phyloP scores from a whole-genome alignment of 1,140 invertebrate species.

The Tetramorium parvispinum region DNA sequence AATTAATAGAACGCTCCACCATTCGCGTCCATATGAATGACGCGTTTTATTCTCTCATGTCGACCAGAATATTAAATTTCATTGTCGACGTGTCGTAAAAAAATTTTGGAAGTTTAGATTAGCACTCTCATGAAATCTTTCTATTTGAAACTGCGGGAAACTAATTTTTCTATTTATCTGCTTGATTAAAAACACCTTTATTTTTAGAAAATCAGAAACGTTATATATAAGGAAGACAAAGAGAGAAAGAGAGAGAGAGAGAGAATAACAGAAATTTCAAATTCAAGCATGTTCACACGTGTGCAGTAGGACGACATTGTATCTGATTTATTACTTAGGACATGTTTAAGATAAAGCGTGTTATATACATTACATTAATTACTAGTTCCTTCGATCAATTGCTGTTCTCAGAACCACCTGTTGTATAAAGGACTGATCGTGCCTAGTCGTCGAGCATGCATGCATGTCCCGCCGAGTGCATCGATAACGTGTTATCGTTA shows the following conservation, averaged over 20 bases:
- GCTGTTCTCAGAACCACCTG: slow-evolving; percentile 51
- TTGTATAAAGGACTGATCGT: slow-evolving; percentile 53
- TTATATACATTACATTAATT: slow-evolving; percentile 56
- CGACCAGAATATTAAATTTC: background rate
- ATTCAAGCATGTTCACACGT: background rate
- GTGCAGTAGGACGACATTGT: background rate
- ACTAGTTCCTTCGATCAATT: slow-evolving; percentile 52
- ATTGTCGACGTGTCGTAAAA: background rate
- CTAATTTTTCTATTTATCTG: slow-evolving; percentile 4
- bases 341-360: slow-evolving; percentile 41
- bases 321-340: slow-evolving; percentile 40
- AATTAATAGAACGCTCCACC: slow-evolving; percentile 30
- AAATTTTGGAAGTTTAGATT: background rate
- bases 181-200: background rate
- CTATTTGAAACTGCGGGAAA: background rate
- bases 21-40: slow-evolving; percentile 3
- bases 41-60: slow-evolving; percentile 17
- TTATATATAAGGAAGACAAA: background rate
- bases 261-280: too few species aligned
- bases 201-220: background rate
- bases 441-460: slow-evolving; percentile 18
- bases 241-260: background rate
- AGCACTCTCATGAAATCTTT: background rate
- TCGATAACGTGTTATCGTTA: slow-evolving; percentile 44
- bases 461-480: slow-evolving; percentile 11